Evolutionary conservation across 2,888 invertebrate genomes (phyloP), one percentile per base, ranked within the genome.

Genomic region (Tenthredo scrophulariae): DNA sequence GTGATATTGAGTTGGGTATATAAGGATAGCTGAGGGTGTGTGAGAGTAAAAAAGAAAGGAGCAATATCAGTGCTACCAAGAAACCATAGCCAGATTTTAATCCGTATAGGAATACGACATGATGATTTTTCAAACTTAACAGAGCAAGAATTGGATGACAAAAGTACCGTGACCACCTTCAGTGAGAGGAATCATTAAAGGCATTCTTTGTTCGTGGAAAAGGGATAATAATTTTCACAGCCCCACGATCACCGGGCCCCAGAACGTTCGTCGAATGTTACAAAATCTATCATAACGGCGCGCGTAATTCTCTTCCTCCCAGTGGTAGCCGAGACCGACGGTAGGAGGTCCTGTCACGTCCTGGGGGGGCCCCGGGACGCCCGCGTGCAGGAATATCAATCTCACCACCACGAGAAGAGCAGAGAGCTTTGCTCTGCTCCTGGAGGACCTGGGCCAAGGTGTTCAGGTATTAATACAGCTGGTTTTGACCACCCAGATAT

Each of bases 321-420:
- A 50, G 46, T 83, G 83, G 83, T 83, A 83, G 83, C 83, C 46
- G 33, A 22, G 84, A 86, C 80, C 85, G 85, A 86, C 90, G 84
- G 88, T 90, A 90, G 91, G 89, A 89, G 90, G 90, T 89, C 90
- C 87, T 84, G 85, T 75, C 67, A 87, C 88, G 88, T 90, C 89
- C 87, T 87, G 87, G 89, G 89, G 86, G 89, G 87, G 83, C 83
- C 84, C 84, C 50, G 50, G 84, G 85, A 84, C 67, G 67, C 83
- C 65, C 67, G 62, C 70, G 84, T 82, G 86, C 87, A 89, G 72
- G 86, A 85, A 87, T 89, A 91, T 91, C 90, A 89, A 91, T 91
- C 90, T 90, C 88, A 85, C 87, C 91, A 91, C 90, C 90, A 85
- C 74, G 65, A 70, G 62, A 50, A 37, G 74, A 22, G 26, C 10